phyloP scores from a whole-genome alignment of 2,888 invertebrate species.

The Cynaeus angustus region DNA sequence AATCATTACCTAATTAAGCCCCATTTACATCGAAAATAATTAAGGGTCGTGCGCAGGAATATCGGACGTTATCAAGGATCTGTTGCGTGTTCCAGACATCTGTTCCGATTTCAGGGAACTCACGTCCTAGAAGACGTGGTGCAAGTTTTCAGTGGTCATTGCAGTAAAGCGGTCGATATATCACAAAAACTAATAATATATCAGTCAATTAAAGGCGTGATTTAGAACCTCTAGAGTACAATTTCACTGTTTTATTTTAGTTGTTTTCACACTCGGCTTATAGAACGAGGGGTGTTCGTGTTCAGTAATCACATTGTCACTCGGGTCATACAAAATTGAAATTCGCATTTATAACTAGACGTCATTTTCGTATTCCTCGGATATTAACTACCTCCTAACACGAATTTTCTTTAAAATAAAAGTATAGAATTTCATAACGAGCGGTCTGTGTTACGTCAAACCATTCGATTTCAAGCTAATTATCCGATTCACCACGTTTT shows the following conservation, averaged over 20 bases:
- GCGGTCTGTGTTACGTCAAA: slow-evolving; percentile 9
- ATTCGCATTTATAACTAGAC: slow-evolving; percentile 26
- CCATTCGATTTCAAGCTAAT: slow-evolving; percentile 24
- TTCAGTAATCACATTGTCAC: slow-evolving; percentile 24
- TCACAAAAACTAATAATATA: slow-evolving; percentile 44
- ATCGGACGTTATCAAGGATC: slow-evolving; percentile 55
- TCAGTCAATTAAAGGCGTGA: slow-evolving; percentile 46
- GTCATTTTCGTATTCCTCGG: slow-evolving; percentile 6
- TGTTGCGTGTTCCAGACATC: slow-evolving; percentile 51
- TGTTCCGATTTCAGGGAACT: slow-evolving; percentile 7
- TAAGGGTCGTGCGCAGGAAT: slow-evolving; percentile 54
- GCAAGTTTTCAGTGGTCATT: slow-evolving; percentile 11
- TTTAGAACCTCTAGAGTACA: slow-evolving; percentile 19
- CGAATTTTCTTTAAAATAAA: slow-evolving; percentile 2
- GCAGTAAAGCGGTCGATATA: slow-evolving; percentile 40
- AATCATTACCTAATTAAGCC: slow-evolving; percentile 52
- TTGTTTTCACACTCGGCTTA: too few species aligned
- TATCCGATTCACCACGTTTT: slow-evolving; percentile 18
- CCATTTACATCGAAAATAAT: slow-evolving; percentile 61
- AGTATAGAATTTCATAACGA: not conserved
- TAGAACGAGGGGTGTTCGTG: slow-evolving; percentile 33
- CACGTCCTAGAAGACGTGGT: slow-evolving; percentile 5
- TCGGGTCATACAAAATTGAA: slow-evolving; percentile 31
- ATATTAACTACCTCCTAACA: slow-evolving; percentile 7
- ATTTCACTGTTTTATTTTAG: slow-evolving; percentile 40